Conservation (phyloP, 1,140 invertebrate genomes). For the Meloidogyne hapla region DNA sequence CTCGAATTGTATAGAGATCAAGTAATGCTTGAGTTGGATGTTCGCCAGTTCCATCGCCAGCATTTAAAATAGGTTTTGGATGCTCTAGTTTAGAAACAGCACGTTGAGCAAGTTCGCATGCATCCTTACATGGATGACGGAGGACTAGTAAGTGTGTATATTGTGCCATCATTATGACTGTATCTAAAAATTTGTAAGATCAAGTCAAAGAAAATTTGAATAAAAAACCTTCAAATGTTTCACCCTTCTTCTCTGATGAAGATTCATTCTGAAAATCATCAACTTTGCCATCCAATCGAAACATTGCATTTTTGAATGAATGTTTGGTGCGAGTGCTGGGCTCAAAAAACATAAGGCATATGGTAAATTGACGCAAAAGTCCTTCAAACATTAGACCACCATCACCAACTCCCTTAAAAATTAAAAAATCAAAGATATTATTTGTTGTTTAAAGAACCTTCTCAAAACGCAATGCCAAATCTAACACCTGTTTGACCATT, state of each 20-base stretch:
- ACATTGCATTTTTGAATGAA: conserved; percentile 93
- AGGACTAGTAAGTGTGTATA: conserved; percentile 83
- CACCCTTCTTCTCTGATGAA: conserved; percentile 93
- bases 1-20: conserved; percentile 95
- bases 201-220: neutral
- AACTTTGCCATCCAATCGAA: conserved; percentile 85
- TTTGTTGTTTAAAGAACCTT: conserved; percentile 16
- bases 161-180: conserved; percentile 66
- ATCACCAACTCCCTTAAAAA: neutral
- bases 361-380: conserved; percentile 76
- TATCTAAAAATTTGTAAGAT: conserved; percentile 65
- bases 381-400: neutral
- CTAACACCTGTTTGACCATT: conserved; percentile 85
- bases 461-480: conserved; percentile 77
- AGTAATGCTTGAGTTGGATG: conserved; percentile 96
- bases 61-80: conserved; percentile 80
- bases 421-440: neutral
- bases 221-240: conserved; percentile 76
- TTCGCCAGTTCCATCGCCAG: conserved; percentile 94
- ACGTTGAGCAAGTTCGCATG: conserved; percentile 78
- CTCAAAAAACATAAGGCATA: conserved; percentile 96
- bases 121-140: conserved; percentile 75
- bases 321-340: conserved; percentile 90
- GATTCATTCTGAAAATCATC: conserved; percentile 82
- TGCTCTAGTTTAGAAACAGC: conserved; percentile 35